phyloP scores from a whole-genome alignment of 2,888 invertebrate species.

The Meliscaeva auricollis region DNA sequence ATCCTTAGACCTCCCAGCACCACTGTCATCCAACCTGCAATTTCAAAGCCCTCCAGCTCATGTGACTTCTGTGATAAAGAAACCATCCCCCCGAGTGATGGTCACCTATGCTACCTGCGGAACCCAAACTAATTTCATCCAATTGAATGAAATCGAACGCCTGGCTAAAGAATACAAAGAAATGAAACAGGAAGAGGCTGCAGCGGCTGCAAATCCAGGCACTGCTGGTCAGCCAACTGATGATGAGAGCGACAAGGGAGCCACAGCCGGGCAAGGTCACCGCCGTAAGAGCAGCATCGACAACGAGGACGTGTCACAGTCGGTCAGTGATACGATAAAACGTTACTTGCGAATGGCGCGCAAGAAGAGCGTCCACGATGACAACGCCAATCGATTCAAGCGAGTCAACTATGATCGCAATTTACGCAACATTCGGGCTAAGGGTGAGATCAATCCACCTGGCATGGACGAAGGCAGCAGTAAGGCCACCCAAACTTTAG shows the following conservation, averaged over 20 bases:
- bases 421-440: conserved; percentile 92
- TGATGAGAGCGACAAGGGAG: conserved; percentile 80
- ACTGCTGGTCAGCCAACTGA: conserved; percentile 76
- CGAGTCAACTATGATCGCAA: conserved; percentile 95
- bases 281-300: conserved; percentile 91
- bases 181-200: conserved; percentile 77
- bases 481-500: conserved; percentile 92
- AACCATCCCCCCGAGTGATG: conserved; percentile 55
- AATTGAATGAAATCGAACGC: conserved; percentile 80
- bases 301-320: conserved; percentile 93
- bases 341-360: conserved; percentile 94
- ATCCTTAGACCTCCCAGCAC: conserved; percentile 70
- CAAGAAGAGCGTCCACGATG: conserved; percentile 91
- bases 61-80: conserved; percentile 55
- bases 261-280: conserved; percentile 74
- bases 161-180: conserved; percentile 80
- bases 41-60: conserved; percentile 40
- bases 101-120: conserved; percentile 78
- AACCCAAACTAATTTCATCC: conserved; percentile 82
- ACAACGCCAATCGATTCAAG: conserved; percentile 92
- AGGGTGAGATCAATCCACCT: conserved; percentile 89
- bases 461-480: conserved; percentile 91
- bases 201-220: conserved; percentile 66
- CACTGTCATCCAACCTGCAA: conserved; percentile 33
- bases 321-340: conserved; percentile 94